Base-by-base conservation (phyloP, 2,888 invertebrate species). In the Eurytoma californica region DNA sequence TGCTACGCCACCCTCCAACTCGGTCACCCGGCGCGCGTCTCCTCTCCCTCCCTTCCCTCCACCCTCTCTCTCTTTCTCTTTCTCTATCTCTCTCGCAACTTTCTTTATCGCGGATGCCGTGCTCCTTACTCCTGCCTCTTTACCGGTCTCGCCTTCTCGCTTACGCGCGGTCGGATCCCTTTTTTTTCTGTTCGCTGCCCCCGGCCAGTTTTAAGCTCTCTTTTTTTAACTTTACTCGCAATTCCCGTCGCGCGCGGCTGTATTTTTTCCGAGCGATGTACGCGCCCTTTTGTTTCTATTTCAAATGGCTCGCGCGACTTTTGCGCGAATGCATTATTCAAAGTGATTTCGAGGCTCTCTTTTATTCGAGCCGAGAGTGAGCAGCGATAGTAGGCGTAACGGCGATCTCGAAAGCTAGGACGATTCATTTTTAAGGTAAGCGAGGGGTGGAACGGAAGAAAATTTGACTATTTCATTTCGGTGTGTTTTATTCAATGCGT, bases 1-100 rank as follows among this genome's bases (percentile, higher is more conserved):
- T 4, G 14, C 39, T 39, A 39, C 39, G 39, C 39, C 39, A 39
- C 61, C 69, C 67, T 69, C 69, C 79, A 49, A 57, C 66, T 74
- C 72, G 66, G 24, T 30, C 47, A 49, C 55, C 60, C 9, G 18
- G 28, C 51, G 55, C 67, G 9, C 58, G 24, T 20, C 5, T 14
- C 47, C 60, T 14, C 53, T 30, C 63, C 65, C 20, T 9, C 77
- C 68, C 58, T 39, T 49, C 9, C 24, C 4, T 20, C 20, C 16
- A 14, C 13, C 20, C n/a, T 39, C 53, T 39, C 57, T 70, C 66
- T 39, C 65, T 1, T 13, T 66, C 9, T 1, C 28, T 49, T 18
- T 30, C 30, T 18, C 28, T 28, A n/a, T 13, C 60, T 65, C 66
- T 39, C 55, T 70, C 61, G 18, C 69, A 28, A 20, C 3, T 39